These are phyloP conservation scores for Penaeus japonicus DNA, from an alignment of 1,140 invertebrate genomes.

Conservation along the genomic window DNA sequence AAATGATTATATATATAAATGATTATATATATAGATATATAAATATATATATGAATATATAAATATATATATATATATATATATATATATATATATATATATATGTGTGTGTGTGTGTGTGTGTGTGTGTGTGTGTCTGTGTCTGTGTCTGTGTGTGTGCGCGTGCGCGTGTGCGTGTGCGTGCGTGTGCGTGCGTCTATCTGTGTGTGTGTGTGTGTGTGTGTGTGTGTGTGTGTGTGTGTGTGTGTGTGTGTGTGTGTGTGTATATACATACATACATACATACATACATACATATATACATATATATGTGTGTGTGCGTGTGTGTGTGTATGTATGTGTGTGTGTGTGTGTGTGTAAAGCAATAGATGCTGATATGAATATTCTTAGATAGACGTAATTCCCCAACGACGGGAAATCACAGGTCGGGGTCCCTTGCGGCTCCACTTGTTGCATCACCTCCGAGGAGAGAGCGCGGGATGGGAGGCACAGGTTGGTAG, in stretches of 20 bases:
- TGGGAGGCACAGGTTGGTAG: too few relatives aligned
- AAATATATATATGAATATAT: neutral
- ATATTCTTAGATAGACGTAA: too few relatives aligned
- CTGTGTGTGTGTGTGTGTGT: neutral
- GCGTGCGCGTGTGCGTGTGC: neutral
- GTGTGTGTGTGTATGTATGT: neutral
- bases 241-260: neutral
- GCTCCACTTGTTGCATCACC: too few relatives aligned
- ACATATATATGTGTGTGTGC: neutral
- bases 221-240: constrained; percentile 15
- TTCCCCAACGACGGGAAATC: too few relatives aligned
- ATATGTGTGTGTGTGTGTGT: neutral
- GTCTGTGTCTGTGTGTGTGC: neutral
- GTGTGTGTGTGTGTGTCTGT: neutral
- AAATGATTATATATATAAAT: neutral
- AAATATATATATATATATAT: neutral
- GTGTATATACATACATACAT: neutral
- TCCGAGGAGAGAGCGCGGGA: too few relatives aligned
- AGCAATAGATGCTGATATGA: too few relatives aligned
- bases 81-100: neutral
- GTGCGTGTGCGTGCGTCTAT: neutral
- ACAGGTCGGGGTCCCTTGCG: too few relatives aligned
- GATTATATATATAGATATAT: neutral
- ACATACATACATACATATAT: neutral
- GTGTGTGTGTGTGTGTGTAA: too few relatives aligned